Conservation (phyloP, 2,888 invertebrate species). For the Apodemia zela region DNA sequence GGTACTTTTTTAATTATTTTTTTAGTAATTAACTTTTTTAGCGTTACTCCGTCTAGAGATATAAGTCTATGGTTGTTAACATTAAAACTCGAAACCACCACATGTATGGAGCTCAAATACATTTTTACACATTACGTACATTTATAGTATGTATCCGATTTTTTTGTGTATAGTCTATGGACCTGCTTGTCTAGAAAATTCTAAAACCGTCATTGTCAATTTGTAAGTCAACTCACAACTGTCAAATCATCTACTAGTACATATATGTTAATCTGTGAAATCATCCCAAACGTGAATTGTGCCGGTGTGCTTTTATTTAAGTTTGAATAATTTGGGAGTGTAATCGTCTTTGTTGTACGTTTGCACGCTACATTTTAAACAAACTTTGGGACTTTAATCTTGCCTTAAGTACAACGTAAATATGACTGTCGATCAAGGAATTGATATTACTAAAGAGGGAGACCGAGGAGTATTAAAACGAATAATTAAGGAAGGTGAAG, state of each 20-base stretch:
- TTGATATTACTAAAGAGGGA: constrained; percentile 60
- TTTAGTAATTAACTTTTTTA: too few species aligned
- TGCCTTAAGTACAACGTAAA: constrained; percentile 12
- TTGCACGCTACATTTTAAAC: background rate
- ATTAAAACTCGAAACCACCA: too few species aligned
- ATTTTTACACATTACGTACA: too few species aligned
- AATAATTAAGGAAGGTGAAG: constrained; percentile 86
- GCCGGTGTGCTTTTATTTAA: constrained; percentile 12
- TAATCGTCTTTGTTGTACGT: background rate
- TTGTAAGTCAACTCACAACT: constrained; percentile 1
- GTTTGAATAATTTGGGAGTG: too few species aligned
- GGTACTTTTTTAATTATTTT: too few species aligned
- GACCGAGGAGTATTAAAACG: constrained; percentile 91
- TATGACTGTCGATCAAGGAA: constrained; percentile 69
- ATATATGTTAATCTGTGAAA: too few species aligned
- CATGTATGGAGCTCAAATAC: too few species aligned
- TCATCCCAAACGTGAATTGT: constrained; percentile 15
- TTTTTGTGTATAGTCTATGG: background rate
- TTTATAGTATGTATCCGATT: constrained; percentile 17
- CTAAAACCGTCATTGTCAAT: constrained; percentile 6
- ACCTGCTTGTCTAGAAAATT: constrained; percentile 24
- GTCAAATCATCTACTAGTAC: too few species aligned
- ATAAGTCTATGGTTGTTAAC: too few species aligned
- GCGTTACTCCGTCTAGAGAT: too few species aligned
- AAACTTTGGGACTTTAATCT: background rate